Base-by-base conservation (phyloP, 23 tunicate species). In the Styela clava region DNA sequence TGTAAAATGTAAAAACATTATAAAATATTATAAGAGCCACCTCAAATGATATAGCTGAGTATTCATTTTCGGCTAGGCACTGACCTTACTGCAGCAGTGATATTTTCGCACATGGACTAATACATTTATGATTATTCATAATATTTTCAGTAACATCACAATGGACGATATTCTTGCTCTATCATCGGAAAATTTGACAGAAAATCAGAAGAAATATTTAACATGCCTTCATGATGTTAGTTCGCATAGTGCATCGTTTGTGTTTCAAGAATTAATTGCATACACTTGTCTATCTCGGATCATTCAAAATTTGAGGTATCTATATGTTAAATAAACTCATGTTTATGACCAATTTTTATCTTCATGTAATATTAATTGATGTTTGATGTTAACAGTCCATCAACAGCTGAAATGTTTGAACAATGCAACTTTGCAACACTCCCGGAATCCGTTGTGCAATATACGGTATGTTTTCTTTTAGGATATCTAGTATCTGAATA, bases 391-490 rank as follows among this genome's bases (percentile, higher is more conserved):
- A 81, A 63, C 51, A 89, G 95, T 0, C 80, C 89, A 18, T 69
- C 86, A 16, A 82, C 78, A 23, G 85, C 82, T 74, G 86, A 69
- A 26, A 89, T 89, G 95, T 85, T 69, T 63, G 95, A 89, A 52
- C 89, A 89, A 77, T 30, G 88, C 23, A 81, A 85, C 32, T 85
- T 89, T 52, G 68, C 70, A 56, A 85, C 85, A 1, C 28, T 89
- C 24, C 83, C 88, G 35, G 89, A 89, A 85, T 84, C 95, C 44
- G 56, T 89, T 1, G 70, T 84, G 56, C 95, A 85, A 74, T 89
- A 89, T 71, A 89, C 89, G 83, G 95, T 89, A 79, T 37, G 78
- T 62, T 34, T 35, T 33, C 18, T 26, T 19, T 16, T 16, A 24
- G 2, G 56, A 52, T 27, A 78, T 27, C 2, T 9, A 31, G 69